Evolutionary conservation across 2,113 vertebrate species (phyloP).

Genomic region (Petrocephalus microphthalmus): DNA sequence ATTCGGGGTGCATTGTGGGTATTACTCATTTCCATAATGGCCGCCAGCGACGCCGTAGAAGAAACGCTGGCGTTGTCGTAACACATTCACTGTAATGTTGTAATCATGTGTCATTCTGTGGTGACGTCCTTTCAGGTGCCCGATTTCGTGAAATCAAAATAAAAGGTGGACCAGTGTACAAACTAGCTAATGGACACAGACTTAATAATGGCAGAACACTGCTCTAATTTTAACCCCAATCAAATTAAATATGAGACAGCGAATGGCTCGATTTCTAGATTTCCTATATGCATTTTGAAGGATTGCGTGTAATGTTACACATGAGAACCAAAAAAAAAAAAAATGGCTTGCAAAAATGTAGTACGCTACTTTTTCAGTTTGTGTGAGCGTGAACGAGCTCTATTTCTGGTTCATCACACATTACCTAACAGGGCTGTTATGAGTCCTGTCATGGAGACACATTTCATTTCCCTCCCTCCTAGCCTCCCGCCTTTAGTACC

Average conservation of each 20-base stretch:
- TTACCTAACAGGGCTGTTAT: not conserved
- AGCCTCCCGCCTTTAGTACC: not conserved
- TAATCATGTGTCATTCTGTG: not conserved
- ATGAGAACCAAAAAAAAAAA: not conserved
- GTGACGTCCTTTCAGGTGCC: not conserved
- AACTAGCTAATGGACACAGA: not conserved
- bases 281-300: not conserved
- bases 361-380: not conserved
- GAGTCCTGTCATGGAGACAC: slow-evolving; percentile 13
- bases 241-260: not conserved
- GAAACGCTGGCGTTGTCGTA: not conserved
- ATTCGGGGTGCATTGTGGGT: not conserved
- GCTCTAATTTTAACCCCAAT: not conserved
- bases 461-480: not conserved
- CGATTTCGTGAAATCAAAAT: not conserved
- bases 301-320: not conserved
- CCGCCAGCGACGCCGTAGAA: not conserved
- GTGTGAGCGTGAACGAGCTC: not conserved
- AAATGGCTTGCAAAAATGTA: not conserved
- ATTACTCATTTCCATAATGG: not conserved
- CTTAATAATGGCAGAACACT: not conserved
- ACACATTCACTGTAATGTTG: not conserved
- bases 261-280: not conserved
- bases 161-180: not conserved
- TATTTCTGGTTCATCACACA: not conserved